Conservation (phyloP, 2,888 invertebrate species). For the Spilosoma lubricipeda region DNA sequence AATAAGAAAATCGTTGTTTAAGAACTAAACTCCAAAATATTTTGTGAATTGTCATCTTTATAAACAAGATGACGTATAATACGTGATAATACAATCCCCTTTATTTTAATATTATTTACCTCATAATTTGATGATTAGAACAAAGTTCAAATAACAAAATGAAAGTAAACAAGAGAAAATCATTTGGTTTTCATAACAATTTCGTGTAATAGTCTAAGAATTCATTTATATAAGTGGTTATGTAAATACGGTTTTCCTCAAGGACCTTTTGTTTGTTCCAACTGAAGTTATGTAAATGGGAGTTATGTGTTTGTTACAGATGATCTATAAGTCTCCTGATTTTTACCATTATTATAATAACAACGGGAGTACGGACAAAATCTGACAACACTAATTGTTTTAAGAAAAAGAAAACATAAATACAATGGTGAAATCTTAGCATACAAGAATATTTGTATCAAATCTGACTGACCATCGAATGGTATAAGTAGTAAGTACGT, state of each 20-base stretch:
- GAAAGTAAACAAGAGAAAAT: constrained; percentile 20
- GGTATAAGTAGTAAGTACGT: no score
- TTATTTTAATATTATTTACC: background rate
- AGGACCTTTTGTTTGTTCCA: constrained; percentile 13
- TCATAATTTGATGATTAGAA: background rate
- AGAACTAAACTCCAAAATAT: no score
- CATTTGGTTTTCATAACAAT: constrained; percentile 16
- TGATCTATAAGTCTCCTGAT: constrained; percentile 11
- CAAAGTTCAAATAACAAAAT: constrained; percentile 15
- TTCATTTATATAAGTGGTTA: constrained; percentile 40
- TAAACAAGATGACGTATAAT: no score
- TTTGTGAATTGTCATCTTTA: no score
- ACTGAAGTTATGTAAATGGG: constrained; percentile 11
- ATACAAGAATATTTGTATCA: no score
- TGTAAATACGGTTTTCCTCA: constrained; percentile 37
- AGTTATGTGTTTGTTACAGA: constrained; percentile 6
- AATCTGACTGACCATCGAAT: no score
- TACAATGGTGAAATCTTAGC: no score
- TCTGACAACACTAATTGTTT: no score
- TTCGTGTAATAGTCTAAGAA: constrained; percentile 23
- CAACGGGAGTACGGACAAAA: background rate
- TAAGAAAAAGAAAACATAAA: no score
- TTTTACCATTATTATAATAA: constrained; percentile 34
- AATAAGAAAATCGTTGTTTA: no score
- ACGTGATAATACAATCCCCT: background rate